Percentiles rank a stretch among this genome's conserved stretches.
phyloP scores from a whole-genome alignment of 2,113 vertebrate genomes.

The Carassius auratus region DNA sequence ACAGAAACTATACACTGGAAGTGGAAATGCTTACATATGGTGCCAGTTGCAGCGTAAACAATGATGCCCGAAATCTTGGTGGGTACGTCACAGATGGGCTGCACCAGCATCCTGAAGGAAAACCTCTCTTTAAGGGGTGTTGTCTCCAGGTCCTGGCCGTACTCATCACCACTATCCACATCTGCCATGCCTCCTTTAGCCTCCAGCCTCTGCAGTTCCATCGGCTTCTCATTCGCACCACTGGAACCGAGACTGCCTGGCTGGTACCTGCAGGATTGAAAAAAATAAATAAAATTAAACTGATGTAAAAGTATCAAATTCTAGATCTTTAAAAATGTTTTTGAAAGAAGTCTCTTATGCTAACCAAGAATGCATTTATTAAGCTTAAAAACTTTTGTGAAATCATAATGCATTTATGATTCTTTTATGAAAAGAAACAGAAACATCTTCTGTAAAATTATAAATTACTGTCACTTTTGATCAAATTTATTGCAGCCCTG shows the following conservation, averaged over 20 bases:
- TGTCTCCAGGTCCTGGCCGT: slow-evolving; percentile 16
- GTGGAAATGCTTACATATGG: slow-evolving; percentile 73
- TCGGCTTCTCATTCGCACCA: slow-evolving; percentile 73
- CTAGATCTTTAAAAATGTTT: too few species aligned
- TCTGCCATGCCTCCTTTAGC: slow-evolving; percentile 65
- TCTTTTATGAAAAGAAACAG: too few species aligned
- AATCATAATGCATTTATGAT: too few species aligned
- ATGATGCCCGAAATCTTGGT: slow-evolving; percentile 74
- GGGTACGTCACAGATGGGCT: slow-evolving; percentile 64
- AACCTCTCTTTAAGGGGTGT: slow-evolving; percentile 54
- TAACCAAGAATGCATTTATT: neutral
- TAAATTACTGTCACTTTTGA: too few species aligned
- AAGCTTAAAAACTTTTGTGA: too few species aligned
- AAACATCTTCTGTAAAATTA: too few species aligned
- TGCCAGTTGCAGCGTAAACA: slow-evolving; percentile 73
- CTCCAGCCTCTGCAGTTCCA: slow-evolving; percentile 75
- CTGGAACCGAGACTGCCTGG: slow-evolving; percentile 71
- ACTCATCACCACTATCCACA: slow-evolving; percentile 69
- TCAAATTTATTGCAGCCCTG: neutral
- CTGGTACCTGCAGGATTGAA: slow-evolving; percentile 82
- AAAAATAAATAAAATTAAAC: neutral
- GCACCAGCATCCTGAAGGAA: slow-evolving; percentile 67
- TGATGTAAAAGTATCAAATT: neutral
- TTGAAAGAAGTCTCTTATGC: neutral
- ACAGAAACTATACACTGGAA: neutral